Percentiles rank a stretch among this genome's conserved stretches.
phyloP scores from a whole-genome alignment of 2,113 vertebrate species.

The Leptocoma aspasia region DNA sequence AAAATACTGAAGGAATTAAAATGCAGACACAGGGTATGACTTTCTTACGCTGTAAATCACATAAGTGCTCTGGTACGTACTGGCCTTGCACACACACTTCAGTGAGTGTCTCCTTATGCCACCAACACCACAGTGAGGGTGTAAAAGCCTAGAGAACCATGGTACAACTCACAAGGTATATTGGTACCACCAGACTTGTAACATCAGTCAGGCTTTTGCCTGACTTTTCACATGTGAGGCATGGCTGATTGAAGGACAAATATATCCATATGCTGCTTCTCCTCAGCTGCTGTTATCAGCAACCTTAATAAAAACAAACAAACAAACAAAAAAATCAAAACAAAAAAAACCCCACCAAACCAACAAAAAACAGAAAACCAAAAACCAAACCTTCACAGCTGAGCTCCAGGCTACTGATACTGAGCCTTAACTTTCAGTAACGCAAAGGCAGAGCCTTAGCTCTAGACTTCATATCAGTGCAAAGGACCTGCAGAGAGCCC shows the following conservation, averaged over 20 bases:
- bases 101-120: background rate
- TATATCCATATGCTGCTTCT: background rate
- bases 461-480: background rate
- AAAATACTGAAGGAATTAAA: background rate
- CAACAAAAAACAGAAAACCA: too few species aligned
- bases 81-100: background rate
- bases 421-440: background rate
- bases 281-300: background rate
- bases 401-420: background rate
- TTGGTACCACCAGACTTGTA: background rate
- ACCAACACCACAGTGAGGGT: background rate
- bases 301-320: background rate
- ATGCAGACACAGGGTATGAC: background rate
- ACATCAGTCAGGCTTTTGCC: background rate
- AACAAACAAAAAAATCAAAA: too few species aligned
- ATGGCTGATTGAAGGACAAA: background rate
- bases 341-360: too few species aligned
- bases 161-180: background rate
- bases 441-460: background rate
- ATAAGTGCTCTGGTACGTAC: background rate
- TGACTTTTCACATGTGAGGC: background rate
- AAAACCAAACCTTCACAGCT: background rate
- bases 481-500: background rate
- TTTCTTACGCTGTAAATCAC: background rate
- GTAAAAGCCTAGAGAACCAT: background rate